These are phyloP conservation scores for Acanthococcus lagerstroemiae DNA, from an alignment of 2,888 invertebrate species.

Conservation along the genomic window DNA sequence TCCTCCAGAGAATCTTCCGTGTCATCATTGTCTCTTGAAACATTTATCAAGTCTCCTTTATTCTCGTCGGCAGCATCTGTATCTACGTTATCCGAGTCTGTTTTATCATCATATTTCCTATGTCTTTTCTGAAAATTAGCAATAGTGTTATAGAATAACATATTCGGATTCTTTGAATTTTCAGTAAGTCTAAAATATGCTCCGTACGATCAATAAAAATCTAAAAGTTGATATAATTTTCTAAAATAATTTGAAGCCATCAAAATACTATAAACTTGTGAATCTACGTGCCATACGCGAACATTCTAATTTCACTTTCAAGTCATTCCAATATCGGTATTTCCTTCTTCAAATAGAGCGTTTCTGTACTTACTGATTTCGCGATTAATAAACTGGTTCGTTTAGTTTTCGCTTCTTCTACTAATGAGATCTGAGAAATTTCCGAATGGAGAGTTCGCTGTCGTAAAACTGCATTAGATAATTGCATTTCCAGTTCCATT, in stretches of 20 bases:
- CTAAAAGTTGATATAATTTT: no score
- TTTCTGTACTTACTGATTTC: constrained; percentile 14
- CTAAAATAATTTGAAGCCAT: no score
- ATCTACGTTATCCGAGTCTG: constrained; percentile 14
- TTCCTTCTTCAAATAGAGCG: no score
- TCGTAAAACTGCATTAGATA: constrained; percentile 72
- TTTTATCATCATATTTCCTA: constrained; percentile 22
- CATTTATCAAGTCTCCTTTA: constrained; percentile 11
- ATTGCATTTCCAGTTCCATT: constrained; percentile 71
- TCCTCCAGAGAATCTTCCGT: constrained; percentile 17
- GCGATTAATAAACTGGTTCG: constrained; percentile 31
- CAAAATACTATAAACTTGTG: no score
- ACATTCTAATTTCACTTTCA: no score
- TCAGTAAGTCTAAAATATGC: no score
- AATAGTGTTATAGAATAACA: not conserved
- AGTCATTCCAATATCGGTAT: no score
- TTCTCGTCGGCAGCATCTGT: constrained; percentile 12
- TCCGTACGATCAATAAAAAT: no score
- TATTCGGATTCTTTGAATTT: not conserved
- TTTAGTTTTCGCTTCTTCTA: constrained; percentile 36
- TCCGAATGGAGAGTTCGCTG: constrained; percentile 67
- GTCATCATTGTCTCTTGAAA: constrained; percentile 4
- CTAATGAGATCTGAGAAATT: constrained; percentile 42
- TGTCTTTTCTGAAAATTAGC: constrained; percentile 2
- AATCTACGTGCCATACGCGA: no score